Percentiles rank a stretch among this genome's conserved stretches.
These are phyloP conservation scores for Elgonia sp. DNA, from an alignment of 2,888 invertebrate genomes.

Conservation along the genomic window DNA sequence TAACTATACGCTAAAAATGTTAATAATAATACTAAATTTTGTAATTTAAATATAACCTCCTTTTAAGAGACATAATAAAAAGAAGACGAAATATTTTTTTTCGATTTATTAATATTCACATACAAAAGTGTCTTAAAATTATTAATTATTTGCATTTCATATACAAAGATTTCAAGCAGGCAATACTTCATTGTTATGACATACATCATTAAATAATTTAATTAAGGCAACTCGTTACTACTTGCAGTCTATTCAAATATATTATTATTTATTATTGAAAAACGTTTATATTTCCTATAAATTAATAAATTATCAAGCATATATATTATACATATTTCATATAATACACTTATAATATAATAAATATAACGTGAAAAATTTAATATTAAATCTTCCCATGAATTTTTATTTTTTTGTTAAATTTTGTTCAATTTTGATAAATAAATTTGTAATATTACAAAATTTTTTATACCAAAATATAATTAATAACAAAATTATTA, in stretches of 20 bases:
- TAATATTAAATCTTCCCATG: neutral
- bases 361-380: slow-evolving; percentile 1
- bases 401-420: too few species aligned
- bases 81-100: too few species aligned
- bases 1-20: too few species aligned
- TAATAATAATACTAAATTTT: too few species aligned
- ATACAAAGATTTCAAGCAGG: slow-evolving; percentile 52
- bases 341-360: slow-evolving; percentile 37
- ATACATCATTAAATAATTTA: slow-evolving; percentile 77
- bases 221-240: slow-evolving; percentile 85
- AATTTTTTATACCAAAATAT: too few species aligned
- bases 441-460: too few species aligned
- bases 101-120: slow-evolving; percentile 53
- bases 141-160: slow-evolving; percentile 49
- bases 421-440: too few species aligned
- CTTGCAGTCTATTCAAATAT: slow-evolving; percentile 78
- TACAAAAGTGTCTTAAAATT: slow-evolving; percentile 59
- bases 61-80: too few species aligned
- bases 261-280: slow-evolving; percentile 63
- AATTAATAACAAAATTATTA: too few species aligned
- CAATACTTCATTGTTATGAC: slow-evolving; percentile 47
- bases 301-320: slow-evolving; percentile 70
- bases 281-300: slow-evolving; percentile 44
- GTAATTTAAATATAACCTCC: too few species aligned
- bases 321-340: slow-evolving; percentile 54